phyloP scores from a whole-genome alignment of 2,113 vertebrate species.

The Grammomys surdaster region DNA sequence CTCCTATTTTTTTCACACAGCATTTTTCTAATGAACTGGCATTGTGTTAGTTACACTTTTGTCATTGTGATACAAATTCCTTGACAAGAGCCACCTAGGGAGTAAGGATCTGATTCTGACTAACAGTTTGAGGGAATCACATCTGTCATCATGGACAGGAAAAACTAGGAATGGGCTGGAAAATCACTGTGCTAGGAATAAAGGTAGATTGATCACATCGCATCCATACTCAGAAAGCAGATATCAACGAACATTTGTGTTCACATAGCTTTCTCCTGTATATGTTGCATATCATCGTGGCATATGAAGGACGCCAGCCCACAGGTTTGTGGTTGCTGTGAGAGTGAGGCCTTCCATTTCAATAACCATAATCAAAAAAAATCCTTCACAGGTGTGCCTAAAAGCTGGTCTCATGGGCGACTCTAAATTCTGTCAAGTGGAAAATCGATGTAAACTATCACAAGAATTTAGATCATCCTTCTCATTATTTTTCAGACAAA shows the following conservation, averaged over 20 bases:
- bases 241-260: background rate
- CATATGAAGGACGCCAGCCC: background rate
- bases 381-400: background rate
- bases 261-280: background rate
- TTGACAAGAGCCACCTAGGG: background rate
- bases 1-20: no score
- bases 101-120: background rate
- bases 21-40: background rate
- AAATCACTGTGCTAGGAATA: background rate
- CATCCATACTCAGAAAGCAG: background rate
- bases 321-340: background rate
- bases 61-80: background rate
- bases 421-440: no score
- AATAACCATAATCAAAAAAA: background rate
- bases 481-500: background rate
- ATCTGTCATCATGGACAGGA: background rate
- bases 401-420: background rate
- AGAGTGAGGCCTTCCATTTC: background rate
- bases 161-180: background rate
- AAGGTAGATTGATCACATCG: background rate
- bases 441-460: background rate
- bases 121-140: background rate
- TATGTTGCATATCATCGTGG: background rate
- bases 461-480: background rate
- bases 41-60: background rate